These are phyloP conservation scores for Atherix ibis DNA, from an alignment of 2,888 invertebrate species.

Conservation along the genomic window DNA sequence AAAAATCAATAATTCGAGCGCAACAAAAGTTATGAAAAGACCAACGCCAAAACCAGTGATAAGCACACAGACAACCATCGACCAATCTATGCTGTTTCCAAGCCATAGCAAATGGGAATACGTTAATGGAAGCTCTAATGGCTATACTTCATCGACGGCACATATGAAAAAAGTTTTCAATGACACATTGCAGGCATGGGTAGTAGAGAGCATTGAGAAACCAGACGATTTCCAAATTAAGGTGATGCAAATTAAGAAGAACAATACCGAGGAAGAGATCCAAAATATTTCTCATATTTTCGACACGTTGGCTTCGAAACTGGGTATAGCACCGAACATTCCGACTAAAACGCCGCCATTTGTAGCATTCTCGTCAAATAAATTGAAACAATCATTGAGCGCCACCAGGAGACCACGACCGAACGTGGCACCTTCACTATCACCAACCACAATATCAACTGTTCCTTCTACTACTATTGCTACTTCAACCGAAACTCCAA, in stretches of 20 bases:
- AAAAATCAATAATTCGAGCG: too few species aligned
- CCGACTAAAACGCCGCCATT: conserved; percentile 27
- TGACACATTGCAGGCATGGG: conserved; percentile 45
- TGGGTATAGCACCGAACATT: conserved; percentile 30
- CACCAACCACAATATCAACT: conserved; percentile 8
- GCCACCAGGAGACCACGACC: conserved; percentile 6
- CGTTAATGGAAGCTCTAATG: conserved; percentile 32
- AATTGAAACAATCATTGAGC: conserved; percentile 21
- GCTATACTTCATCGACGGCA: conserved; percentile 14
- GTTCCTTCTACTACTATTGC: conserved; percentile 7
- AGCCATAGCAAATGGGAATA: conserved; percentile 40
- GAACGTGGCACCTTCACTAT: conserved; percentile 5
- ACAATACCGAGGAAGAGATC: conserved; percentile 33
- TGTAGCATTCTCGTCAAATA: conserved; percentile 23
- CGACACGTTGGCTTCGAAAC: conserved; percentile 41
- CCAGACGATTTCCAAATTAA: conserved; percentile 22
- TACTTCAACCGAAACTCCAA: background rate
- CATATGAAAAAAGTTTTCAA: conserved; percentile 44
- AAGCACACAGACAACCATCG: conserved; percentile 14
- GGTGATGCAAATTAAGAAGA: conserved; percentile 24
- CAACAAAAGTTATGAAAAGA: too few species aligned
- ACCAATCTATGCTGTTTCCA: conserved; percentile 29
- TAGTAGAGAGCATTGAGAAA: conserved; percentile 37
- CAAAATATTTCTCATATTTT: conserved; percentile 49
- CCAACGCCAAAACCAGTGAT: background rate